Conservation (phyloP, 1,140 invertebrate genomes). For the Sinonovacula constricta region DNA sequence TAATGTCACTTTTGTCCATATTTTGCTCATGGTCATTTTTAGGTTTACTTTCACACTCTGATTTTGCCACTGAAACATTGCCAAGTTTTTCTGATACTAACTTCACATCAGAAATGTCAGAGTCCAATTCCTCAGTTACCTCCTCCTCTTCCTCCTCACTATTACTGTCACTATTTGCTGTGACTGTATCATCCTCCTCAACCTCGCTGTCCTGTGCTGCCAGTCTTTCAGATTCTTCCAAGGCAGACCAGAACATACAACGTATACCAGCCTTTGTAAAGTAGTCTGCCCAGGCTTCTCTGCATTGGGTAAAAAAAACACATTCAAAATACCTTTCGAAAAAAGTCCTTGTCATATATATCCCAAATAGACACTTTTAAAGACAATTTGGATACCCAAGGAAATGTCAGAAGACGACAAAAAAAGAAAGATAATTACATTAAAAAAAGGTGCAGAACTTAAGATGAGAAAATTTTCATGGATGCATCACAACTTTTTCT, state of each 20-base stretch:
- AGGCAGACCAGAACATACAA: slow-evolving; percentile 93
- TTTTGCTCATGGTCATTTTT: not conserved
- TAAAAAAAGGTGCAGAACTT: no score
- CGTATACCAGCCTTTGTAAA: slow-evolving; percentile 85
- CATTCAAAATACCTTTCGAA: no score
- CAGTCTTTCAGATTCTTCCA: slow-evolving; percentile 75
- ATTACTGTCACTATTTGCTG: slow-evolving; percentile 38
- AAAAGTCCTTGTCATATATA: no score
- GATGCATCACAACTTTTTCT: no score
- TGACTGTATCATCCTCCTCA: slow-evolving; percentile 18
- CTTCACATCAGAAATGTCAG: slow-evolving; percentile 39
- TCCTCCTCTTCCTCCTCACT: slow-evolving; percentile 30
- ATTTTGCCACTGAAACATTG: slow-evolving; percentile 10
- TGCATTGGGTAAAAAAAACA: no score
- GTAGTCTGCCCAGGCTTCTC: slow-evolving; percentile 90
- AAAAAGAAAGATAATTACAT: no score
- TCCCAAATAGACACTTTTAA: no score
- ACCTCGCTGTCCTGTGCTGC: slow-evolving; percentile 27
- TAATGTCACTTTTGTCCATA: not conserved
- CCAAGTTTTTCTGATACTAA: not conserved
- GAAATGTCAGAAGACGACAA: no score
- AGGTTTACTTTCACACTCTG: not conserved
- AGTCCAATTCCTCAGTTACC: not conserved
- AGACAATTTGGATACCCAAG: no score
- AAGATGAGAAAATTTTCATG: no score